A percentile compares a stretch with the other conserved stretches of the same genome.
Evolutionary conservation across 2,113 vertebrate genomes (phyloP).

Genomic region (Phylloscopus whistleri): DNA sequence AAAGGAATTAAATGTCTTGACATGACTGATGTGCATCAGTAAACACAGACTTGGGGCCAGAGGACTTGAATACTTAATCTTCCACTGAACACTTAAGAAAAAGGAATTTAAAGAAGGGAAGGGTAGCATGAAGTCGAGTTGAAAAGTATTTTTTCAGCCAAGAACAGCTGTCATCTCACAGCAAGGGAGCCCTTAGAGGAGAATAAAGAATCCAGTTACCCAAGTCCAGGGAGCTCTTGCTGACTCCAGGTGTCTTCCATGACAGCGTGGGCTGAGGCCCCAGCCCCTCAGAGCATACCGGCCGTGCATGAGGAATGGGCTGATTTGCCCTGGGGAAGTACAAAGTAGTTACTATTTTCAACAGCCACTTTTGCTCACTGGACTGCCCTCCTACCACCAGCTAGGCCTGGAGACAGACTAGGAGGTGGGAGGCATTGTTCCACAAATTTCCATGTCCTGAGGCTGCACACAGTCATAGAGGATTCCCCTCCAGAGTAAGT

Average conservation of each 20-base stretch:
- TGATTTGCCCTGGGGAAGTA: not conserved
- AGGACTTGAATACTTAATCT: not conserved
- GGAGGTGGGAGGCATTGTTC: not conserved
- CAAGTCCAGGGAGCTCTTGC: not conserved
- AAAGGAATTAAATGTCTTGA: not conserved
- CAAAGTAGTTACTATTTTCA: not conserved
- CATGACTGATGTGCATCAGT: not conserved
- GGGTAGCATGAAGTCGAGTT: not conserved
- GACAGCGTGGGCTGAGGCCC: no score
- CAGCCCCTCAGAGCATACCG: no score
- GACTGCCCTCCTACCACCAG: not conserved
- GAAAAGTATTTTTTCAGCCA: not conserved
- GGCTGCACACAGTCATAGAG: accelerated
- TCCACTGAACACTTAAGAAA: not conserved
- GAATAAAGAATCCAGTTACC: not conserved
- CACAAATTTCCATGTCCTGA: accelerated
- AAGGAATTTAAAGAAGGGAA: no score
- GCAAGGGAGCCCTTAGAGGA: no score
- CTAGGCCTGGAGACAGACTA: not conserved
- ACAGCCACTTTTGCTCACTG: not conserved
- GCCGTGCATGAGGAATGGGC: not conserved
- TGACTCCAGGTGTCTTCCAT: not conserved
- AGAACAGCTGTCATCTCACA: not conserved
- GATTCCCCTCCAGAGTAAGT: not conserved
- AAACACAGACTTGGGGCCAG: not conserved